phyloP scores from a whole-genome alignment of 2,888 invertebrate species.

The Caradrina kadenii region DNA sequence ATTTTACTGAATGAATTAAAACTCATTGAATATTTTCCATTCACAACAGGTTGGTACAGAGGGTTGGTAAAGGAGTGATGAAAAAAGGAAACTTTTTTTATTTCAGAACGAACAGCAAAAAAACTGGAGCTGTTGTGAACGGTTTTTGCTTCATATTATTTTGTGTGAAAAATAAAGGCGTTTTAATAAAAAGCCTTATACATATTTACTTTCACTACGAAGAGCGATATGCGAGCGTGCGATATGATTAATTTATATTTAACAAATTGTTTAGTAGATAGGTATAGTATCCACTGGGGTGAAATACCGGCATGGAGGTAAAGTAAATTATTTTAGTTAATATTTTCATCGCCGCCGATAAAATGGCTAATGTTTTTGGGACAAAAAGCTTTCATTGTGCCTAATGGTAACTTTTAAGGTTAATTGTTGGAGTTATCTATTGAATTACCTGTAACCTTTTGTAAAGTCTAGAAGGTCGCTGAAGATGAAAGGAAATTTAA shows the following conservation, averaged over 20 bases:
- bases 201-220: too few species aligned
- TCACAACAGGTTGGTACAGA: background rate
- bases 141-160: too few species aligned
- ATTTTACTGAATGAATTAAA: too few species aligned
- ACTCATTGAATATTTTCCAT: background rate
- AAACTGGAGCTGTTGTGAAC: too few species aligned
- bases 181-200: too few species aligned
- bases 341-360: conserved; percentile 48
- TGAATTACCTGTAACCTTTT: conserved; percentile 56
- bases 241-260: background rate
- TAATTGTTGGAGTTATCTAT: conserved; percentile 59
- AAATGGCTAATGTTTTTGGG: conserved; percentile 55
- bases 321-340: conserved; percentile 45
- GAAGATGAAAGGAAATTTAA: conserved; percentile 29
- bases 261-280: conserved; percentile 2
- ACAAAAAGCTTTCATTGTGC: conserved; percentile 59
- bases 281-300: background rate
- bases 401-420: conserved; percentile 58
- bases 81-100: too few species aligned
- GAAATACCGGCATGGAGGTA: conserved; percentile 5
- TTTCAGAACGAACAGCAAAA: too few species aligned
- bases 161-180: too few species aligned
- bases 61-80: too few species aligned
- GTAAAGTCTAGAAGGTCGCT: conserved; percentile 42
- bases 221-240: too few species aligned